A percentile compares a stretch with the other conserved stretches of the same genome.
Evolutionary conservation across 2,797 vertebrate genomes (phyloP).

Genomic region (Aeoliscus strigatus): DNA sequence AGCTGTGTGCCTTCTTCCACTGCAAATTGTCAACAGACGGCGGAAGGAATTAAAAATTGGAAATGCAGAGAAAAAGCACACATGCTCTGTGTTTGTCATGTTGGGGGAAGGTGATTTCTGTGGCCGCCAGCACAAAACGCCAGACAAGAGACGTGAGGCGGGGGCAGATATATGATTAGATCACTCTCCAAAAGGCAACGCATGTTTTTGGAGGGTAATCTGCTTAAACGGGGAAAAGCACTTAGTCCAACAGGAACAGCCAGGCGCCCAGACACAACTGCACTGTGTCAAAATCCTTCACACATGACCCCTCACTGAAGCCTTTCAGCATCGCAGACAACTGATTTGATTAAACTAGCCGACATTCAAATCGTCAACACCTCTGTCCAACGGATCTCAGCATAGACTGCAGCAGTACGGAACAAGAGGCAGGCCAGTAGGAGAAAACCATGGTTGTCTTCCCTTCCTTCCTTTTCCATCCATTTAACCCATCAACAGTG

Average conservation of each 20-base stretch:
- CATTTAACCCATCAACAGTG: no score
- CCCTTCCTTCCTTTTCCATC: no score
- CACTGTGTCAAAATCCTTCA: background rate
- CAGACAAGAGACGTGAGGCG: slow-evolving; percentile 17
- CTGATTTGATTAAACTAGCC: no score
- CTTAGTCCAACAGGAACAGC: slow-evolving; percentile 28
- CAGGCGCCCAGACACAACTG: background rate
- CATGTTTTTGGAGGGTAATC: slow-evolving; percentile 34
- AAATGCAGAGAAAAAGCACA: slow-evolving; percentile 5
- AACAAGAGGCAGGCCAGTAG: no score
- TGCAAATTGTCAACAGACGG: slow-evolving; percentile 23
- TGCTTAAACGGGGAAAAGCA: slow-evolving; percentile 44
- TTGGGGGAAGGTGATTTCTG: slow-evolving; percentile 6
- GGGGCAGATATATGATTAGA: slow-evolving; percentile 31
- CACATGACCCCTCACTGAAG: no score
- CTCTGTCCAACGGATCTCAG: no score
- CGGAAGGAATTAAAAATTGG: slow-evolving; percentile 5
- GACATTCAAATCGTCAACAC: no score
- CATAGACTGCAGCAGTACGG: no score
- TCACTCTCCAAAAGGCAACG: slow-evolving; percentile 24
- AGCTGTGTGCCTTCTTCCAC: slow-evolving; percentile 6
- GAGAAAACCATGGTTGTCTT: no score
- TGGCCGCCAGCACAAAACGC: background rate
- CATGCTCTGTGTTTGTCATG: background rate
- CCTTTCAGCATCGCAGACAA: no score